Evolutionary conservation across 2,113 vertebrate species (phyloP).

Genomic region (Otis tarda): DNA sequence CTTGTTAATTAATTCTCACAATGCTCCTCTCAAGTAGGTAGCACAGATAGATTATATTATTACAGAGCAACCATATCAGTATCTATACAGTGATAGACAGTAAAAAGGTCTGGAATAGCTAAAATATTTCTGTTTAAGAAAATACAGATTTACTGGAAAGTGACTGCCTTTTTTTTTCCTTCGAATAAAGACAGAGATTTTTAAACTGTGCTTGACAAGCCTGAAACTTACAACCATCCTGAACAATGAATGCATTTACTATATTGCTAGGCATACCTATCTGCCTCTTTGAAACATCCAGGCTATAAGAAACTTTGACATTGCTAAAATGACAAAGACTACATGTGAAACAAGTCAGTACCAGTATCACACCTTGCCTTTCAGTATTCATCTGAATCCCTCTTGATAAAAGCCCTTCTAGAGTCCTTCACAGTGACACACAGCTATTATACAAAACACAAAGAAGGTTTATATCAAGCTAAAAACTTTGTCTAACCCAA

Average conservation of each 20-base stretch:
- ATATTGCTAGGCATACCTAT: too few relatives aligned
- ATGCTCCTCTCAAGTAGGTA: neutral
- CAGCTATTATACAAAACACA: conserved; percentile 3
- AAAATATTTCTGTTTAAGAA: conserved; percentile 7
- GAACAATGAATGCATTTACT: conserved; percentile 5
- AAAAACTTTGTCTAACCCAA: neutral
- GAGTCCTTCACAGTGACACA: neutral
- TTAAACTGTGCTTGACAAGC: neutral
- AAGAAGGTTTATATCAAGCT: neutral
- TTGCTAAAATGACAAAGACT: conserved; percentile 26
- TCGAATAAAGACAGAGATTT: neutral
- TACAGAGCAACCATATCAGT: neutral
- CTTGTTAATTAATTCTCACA: conserved; percentile 47
- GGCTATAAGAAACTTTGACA: neutral
- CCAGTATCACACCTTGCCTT: neutral
- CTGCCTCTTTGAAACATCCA: neutral
- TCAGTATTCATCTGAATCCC: conserved; percentile 1
- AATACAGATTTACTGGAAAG: neutral
- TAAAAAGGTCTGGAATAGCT: neutral
- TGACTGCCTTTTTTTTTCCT: neutral
- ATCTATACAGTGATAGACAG: neutral
- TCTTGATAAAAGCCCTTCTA: conserved; percentile 12
- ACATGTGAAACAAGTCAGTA: neutral
- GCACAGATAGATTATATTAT: neutral
- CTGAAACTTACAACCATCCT: neutral